Base-by-base conservation (phyloP, 2,888 invertebrate genomes). In the Acronicta leporina region DNA sequence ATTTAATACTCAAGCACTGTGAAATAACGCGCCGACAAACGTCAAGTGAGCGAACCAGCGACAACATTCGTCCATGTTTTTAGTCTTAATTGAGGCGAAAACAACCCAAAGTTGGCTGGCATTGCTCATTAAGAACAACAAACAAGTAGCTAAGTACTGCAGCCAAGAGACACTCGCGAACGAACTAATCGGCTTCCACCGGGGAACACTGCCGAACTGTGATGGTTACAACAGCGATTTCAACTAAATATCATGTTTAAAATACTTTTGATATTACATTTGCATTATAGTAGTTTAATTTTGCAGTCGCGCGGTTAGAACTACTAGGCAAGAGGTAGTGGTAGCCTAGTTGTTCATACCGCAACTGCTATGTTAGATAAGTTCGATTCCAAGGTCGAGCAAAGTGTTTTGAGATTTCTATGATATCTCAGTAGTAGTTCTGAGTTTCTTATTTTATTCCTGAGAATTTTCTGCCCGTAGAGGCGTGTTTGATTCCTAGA, bases 41-140 rank as follows among this genome's bases (percentile, higher is more conserved):
- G 71, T 68, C 63, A 72, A 77, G 69, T 59, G 68, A 77, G 74
- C 82, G 80, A 83, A 81, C 77, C 83, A 77, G 80, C 84, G 84
- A 85, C 86, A 83, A 86, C 85, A 87, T 87, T 89, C 84, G 88
- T 89, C 87, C 89, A 90, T 92, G 92, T 91, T 91, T 88, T 89
- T 87, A 87, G 92, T 87, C 88, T 91, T 94, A 93, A 94, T 93
- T 93, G 92, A 92, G 89, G 88, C 89, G 87, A 86, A 86, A 90
- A 90, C 91, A 89, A 87, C 82, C 87, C 87, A 79, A 90, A 92
- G 87, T 92, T 90, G 90, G 89, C 90, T 92, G 88, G 85, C 90
- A 83, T 77, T 88, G 90, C 92, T 94, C 94, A 92, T 94, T 93
- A 94, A 90, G 89, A 91, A 91, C 91, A 92, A 90, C 92, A 92